These are phyloP conservation scores for Lepilemur septentrionalis DNA, from an alignment of 2,797 vertebrate species.

Conservation along the genomic window DNA sequence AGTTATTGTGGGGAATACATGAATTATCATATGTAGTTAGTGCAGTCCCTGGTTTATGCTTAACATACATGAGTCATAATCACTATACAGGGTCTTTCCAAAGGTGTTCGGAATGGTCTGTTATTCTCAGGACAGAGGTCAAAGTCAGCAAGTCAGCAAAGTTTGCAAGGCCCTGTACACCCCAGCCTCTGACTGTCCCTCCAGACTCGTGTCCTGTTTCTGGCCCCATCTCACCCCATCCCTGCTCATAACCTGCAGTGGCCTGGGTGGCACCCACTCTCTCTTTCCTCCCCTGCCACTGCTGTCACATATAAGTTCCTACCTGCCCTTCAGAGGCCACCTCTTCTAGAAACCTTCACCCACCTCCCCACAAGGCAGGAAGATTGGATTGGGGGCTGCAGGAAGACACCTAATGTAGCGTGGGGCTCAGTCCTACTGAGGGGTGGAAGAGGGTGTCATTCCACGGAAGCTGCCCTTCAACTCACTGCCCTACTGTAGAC, in stretches of 20 bases:
- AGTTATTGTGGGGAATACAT: background rate
- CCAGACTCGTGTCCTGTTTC: background rate
- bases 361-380: background rate
- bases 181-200: background rate
- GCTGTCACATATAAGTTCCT: background rate
- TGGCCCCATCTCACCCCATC: background rate
- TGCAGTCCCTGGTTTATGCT: background rate
- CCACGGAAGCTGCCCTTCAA: background rate
- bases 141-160: background rate
- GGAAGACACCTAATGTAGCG: background rate
- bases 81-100: background rate
- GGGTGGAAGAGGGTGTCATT: background rate
- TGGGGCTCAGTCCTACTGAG: background rate
- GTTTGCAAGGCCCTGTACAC: fast-evolving
- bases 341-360: background rate
- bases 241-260: background rate
- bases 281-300: too few species aligned
- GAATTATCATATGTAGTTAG: background rate
- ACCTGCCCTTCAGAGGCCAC: background rate
- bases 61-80: background rate
- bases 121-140: background rate
- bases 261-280: background rate
- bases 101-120: background rate
- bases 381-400: background rate
- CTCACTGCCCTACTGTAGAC: background rate